phyloP scores from a whole-genome alignment of 2,113 vertebrate genomes.

The Cygnus buccinator region DNA sequence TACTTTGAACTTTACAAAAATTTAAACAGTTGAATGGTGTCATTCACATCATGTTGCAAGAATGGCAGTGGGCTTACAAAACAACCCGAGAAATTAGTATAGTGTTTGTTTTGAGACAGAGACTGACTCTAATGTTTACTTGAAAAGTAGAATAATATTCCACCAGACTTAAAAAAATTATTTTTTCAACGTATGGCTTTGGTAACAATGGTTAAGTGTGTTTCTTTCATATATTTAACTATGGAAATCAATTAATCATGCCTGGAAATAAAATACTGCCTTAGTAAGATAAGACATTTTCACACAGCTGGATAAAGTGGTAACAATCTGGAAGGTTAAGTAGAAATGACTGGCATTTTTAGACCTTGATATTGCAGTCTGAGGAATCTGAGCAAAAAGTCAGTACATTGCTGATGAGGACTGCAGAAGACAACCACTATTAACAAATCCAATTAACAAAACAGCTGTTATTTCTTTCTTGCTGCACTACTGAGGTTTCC shows the following conservation, averaged over 20 bases:
- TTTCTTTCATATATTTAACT: neutral
- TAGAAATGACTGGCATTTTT: neutral
- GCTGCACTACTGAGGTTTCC: neutral
- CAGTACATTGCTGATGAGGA: neutral
- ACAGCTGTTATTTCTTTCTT: neutral
- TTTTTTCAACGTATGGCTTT: neutral
- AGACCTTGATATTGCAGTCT: neutral
- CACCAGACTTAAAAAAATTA: neutral
- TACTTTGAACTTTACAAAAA: neutral
- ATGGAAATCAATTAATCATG: neutral
- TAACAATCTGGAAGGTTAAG: neutral
- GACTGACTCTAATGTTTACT: neutral
- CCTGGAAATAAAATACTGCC: neutral
- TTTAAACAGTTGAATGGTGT: neutral
- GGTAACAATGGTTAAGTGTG: neutral
- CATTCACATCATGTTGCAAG: neutral
- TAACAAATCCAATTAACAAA: neutral
- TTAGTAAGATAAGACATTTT: neutral
- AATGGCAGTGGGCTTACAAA: neutral
- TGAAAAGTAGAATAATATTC: neutral
- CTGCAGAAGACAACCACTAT: neutral
- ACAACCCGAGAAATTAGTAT: neutral
- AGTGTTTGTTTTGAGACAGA: neutral
- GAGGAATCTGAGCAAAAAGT: neutral
- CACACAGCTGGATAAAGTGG: neutral